Base-by-base conservation (phyloP, 2,113 vertebrate species). In the Oryzias javanicus region DNA sequence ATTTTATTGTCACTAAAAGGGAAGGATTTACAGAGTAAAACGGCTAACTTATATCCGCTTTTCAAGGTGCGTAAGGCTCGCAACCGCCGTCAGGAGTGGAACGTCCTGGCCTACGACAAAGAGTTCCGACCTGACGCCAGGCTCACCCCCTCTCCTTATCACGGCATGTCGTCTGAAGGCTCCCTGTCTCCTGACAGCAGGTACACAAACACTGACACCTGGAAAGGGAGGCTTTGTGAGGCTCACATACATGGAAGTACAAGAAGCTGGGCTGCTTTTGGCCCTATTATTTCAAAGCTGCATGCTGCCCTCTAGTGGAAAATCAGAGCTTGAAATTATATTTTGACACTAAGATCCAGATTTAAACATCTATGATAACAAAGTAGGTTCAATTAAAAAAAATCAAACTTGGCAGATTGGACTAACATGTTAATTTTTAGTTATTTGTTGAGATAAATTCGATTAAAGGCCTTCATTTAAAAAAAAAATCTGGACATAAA, bases 71-170 rank as follows among this genome's bases (percentile, higher is more conserved):
- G 95, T 19, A 96, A 97, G 81, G 95, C 95, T 29, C 93, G 95
- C 15, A 97, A 95, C 84, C 90, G 95, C 1, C 93, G 94, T 1
- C 94, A 96, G 88, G 95, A 96, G 85, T 97, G 95, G 95, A 96
- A 95, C 76, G 93, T 97, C 69, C 91, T 97, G 92, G 95, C 94
- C 1, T 95, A 96, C 46, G 95, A 97, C 82, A 97, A 96, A 80
- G 95, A 97, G 83, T 95, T 97, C 80, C 90, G 95, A 58, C 94
- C 95, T 0, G 95, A 96, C 64, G 91, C 93, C 72, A 87, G 94
- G 72, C 94, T 96, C 82, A 94, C 95, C 27, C 94, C 95, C 47
- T 95, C 94, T 14, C 94, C 95, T 44, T 96, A 95, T 89, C 94
- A 96, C 60, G 94, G 93, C 88, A 93, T 95, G 47, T 96, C 95